phyloP scores from a whole-genome alignment of 2,797 vertebrate species.

The Vespertilio murinus region DNA sequence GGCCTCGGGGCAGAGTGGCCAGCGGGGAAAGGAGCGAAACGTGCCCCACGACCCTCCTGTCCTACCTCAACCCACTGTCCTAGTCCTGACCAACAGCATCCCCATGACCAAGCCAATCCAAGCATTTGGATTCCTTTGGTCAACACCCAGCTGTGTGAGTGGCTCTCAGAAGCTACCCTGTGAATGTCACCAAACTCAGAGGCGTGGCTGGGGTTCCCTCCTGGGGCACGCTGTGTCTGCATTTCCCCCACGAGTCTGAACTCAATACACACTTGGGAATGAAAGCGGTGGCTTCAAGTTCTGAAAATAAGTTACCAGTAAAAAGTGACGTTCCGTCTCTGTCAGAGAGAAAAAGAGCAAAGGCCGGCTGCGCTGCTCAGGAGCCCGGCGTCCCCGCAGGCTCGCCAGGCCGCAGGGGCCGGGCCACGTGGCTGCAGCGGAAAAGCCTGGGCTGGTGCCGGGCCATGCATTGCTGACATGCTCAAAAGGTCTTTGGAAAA shows the following conservation, averaged over 20 bases:
- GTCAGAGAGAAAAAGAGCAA: neutral
- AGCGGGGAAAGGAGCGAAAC: neutral
- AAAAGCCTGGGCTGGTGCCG: neutral
- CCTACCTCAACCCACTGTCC: neutral
- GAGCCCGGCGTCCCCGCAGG: slow-evolving; percentile 32
- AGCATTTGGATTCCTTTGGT: neutral
- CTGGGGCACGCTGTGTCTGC: neutral
- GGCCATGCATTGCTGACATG: neutral
- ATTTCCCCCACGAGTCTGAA: slow-evolving; percentile 34
- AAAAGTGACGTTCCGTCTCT: slow-evolving; percentile 69
- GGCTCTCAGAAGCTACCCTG: slow-evolving; percentile 64
- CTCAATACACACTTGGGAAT: slow-evolving; percentile 67
- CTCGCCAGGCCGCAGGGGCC: slow-evolving; percentile 23
- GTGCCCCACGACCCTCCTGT: neutral
- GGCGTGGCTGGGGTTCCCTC: slow-evolving; percentile 36
- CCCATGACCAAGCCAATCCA: neutral
- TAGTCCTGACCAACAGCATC: neutral
- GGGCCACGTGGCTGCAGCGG: neutral
- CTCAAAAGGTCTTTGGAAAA: slow-evolving; percentile 71
- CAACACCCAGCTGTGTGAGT: neutral
- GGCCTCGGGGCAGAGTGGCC: neutral
- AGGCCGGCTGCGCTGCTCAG: neutral
- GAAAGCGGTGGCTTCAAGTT: slow-evolving; percentile 69
- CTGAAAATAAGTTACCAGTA: slow-evolving; percentile 76
- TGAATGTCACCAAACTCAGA: neutral